These are phyloP conservation scores for Sebastiscus albofasciatus DNA, from an alignment of 2,797 vertebrate species.

Conservation along the genomic window DNA sequence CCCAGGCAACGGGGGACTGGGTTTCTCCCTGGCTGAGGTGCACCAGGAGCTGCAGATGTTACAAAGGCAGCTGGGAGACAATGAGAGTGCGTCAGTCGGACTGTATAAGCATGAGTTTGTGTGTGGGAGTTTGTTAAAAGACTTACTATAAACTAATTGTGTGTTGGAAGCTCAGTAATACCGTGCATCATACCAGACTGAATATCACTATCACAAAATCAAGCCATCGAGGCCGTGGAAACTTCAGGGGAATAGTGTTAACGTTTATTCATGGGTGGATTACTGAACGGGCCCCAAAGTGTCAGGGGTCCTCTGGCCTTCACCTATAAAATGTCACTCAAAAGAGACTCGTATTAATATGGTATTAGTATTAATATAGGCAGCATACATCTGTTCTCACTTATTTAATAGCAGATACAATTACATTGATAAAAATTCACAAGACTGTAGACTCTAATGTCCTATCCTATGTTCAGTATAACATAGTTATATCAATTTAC, in stretches of 20 bases:
- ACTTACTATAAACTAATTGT: background rate
- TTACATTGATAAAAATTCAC: too few species aligned
- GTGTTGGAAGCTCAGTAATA: background rate
- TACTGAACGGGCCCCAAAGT: too few species aligned
- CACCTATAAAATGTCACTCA: too few species aligned
- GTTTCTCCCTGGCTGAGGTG: constrained; percentile 89
- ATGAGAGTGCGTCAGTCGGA: constrained; percentile 75
- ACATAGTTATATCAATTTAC: too few species aligned
- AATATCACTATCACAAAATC: background rate
- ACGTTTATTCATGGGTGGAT: background rate
- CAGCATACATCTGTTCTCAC: too few species aligned
- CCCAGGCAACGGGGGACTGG: constrained; percentile 61
- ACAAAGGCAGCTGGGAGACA: constrained; percentile 90
- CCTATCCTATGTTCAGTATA: too few species aligned
- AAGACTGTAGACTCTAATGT: too few species aligned
- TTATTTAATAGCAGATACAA: too few species aligned
- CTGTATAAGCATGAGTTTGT: background rate
- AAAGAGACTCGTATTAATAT: too few species aligned
- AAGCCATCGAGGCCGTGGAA: fast-evolving
- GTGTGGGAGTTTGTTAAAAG: background rate
- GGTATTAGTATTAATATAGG: too few species aligned
- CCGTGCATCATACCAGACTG: background rate
- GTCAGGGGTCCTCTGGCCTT: too few species aligned
- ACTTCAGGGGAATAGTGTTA: background rate
- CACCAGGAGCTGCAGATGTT: constrained; percentile 94